Evolutionary conservation across 2,113 vertebrate species (phyloP).

Genomic region (Pongo pygmaeus): DNA sequence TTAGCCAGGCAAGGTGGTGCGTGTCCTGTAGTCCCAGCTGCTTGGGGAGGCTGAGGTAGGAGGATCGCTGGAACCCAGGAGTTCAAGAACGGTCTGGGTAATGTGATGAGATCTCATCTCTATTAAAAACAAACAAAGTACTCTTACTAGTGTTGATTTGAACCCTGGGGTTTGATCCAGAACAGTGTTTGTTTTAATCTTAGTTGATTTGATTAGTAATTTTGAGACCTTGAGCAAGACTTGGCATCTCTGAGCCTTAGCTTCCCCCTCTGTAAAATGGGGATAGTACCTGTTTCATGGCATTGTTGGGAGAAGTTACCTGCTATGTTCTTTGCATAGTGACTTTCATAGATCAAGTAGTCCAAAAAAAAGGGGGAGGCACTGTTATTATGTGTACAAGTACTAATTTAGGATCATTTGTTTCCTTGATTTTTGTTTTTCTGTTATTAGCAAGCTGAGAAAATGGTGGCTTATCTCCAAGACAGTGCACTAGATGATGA

Average conservation of each 20-base stretch:
- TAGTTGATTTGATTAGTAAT: slow-evolving; percentile 38
- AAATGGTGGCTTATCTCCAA: slow-evolving; percentile 99
- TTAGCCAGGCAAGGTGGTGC: background rate
- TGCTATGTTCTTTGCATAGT: background rate
- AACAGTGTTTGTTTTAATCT: slow-evolving; percentile 17
- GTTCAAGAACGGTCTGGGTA: background rate
- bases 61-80: background rate
- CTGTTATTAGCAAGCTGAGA: slow-evolving; percentile 94
- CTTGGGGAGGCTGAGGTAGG: background rate
- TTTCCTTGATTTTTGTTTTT: slow-evolving; percentile 17
- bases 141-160: background rate
- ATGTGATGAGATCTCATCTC: background rate
- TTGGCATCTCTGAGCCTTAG: background rate
- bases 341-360: background rate
- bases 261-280: background rate
- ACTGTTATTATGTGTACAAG: background rate
- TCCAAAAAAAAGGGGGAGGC: background rate
- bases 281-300: background rate
- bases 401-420: slow-evolving; percentile 32
- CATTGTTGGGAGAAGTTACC: background rate
- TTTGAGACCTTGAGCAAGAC: slow-evolving; percentile 20
- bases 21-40: background rate
- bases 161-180: slow-evolving; percentile 13
- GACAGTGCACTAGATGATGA: slow-evolving; percentile 95
- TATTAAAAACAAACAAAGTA: background rate